Percentiles rank a stretch among this genome's conserved stretches.
Conservation (phyloP, 2,113 vertebrate genomes). For the Elanus axillaris region DNA sequence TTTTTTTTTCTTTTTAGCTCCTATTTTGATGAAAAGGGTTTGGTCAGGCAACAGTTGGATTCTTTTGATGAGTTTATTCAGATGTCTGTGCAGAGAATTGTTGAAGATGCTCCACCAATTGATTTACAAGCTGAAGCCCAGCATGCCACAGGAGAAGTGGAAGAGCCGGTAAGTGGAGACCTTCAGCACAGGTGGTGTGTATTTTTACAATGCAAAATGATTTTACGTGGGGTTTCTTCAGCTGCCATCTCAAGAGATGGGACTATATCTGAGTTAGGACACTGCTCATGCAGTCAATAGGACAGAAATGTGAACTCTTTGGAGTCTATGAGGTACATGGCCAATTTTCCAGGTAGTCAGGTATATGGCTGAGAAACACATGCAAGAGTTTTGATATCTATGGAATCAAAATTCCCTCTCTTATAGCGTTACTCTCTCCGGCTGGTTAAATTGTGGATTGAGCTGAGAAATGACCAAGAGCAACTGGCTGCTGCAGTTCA, state of each 20-base stretch:
- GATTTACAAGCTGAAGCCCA: constrained; percentile 98
- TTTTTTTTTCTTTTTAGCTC: constrained; percentile 76
- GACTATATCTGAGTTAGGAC: neutral
- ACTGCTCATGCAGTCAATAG: neutral
- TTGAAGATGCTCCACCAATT: constrained; percentile 96
- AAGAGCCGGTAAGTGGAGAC: constrained; percentile 87
- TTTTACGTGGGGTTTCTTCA: neutral
- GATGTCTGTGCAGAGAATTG: constrained; percentile 99
- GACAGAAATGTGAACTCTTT: neutral
- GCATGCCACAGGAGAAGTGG: constrained; percentile 94
- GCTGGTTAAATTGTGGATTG: neutral
- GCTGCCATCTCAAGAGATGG: accelerated
- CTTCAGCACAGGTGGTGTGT: neutral
- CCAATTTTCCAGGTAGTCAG: neutral
- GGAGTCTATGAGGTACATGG: neutral
- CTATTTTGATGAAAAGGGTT: constrained; percentile 97
- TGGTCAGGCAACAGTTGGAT: constrained; percentile 96
- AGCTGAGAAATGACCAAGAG: neutral
- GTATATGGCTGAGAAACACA: neutral
- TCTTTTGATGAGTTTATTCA: constrained; percentile 99
- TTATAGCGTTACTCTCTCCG: neutral
- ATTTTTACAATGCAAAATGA: neutral
- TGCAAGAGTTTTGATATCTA: neutral
- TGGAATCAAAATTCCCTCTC: neutral
- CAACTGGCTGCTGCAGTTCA: neutral